phyloP scores from a whole-genome alignment of 2,797 vertebrate species.

The Pterois miles region DNA sequence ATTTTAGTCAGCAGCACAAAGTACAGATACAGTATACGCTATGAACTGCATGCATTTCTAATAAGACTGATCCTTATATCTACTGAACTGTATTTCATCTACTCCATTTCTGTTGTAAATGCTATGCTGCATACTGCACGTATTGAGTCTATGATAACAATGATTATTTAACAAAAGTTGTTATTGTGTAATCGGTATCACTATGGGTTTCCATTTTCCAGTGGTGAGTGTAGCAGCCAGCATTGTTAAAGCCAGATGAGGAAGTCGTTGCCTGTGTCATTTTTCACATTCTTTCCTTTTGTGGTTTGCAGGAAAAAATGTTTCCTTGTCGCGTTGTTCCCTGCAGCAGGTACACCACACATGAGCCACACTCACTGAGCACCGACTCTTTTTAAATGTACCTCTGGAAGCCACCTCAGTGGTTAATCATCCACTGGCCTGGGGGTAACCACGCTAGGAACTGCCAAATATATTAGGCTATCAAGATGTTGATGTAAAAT shows the following conservation, averaged over 20 bases:
- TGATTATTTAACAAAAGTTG: too few species aligned
- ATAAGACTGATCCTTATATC: too few species aligned
- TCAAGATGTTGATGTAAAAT: neutral
- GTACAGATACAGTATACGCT: too few species aligned
- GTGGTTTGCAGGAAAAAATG: neutral
- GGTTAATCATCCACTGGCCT: neutral
- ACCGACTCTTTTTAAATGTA: neutral
- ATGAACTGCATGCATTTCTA: too few species aligned
- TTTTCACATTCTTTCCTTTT: neutral
- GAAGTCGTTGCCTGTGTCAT: neutral
- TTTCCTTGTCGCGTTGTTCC: neutral
- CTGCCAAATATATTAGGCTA: neutral
- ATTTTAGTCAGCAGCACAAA: too few species aligned
- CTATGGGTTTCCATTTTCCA: too few species aligned
- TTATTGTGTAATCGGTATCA: too few species aligned
- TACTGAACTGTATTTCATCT: too few species aligned
- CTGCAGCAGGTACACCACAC: conserved; percentile 4
- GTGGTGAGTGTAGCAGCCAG: too few species aligned
- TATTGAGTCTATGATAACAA: too few species aligned
- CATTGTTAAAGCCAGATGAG: neutral
- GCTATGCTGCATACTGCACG: too few species aligned
- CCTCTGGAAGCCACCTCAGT: neutral
- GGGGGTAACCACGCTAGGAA: neutral
- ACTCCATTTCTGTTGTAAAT: too few species aligned
- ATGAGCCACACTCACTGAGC: neutral